A percentile compares a stretch with the other conserved stretches of the same genome.
These are phyloP conservation scores for Nylanderia fulva DNA, from an alignment of 1,140 invertebrate genomes.

Conservation along the genomic window DNA sequence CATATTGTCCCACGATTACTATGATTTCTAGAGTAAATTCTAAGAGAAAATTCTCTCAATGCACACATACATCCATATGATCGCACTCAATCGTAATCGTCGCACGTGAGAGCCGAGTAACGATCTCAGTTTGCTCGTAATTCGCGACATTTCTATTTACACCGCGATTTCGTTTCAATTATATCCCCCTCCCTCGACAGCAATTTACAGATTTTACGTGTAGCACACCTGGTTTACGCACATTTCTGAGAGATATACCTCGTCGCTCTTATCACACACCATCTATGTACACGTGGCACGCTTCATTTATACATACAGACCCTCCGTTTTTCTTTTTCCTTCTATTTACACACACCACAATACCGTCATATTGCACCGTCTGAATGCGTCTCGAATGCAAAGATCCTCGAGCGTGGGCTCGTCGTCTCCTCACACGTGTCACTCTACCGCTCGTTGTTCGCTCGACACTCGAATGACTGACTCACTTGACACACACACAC, in stretches of 20 bases:
- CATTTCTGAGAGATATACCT: conserved; percentile 60
- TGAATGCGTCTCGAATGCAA: conserved; percentile 5
- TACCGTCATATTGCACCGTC: conserved; percentile 66
- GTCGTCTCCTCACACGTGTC: not conserved
- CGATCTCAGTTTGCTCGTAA: conserved; percentile 43
- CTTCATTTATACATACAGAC: conserved; percentile 52
- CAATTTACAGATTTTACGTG: conserved; percentile 19
- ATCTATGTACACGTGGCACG: conserved; percentile 64
- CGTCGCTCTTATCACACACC: conserved; percentile 9
- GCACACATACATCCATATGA: no score
- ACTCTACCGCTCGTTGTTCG: not conserved
- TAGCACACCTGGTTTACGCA: not conserved
- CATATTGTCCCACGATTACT: no score
- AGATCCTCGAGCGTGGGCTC: not conserved
- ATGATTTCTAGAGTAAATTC: no score
- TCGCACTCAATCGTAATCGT: conserved; percentile 13
- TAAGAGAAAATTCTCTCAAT: no score
- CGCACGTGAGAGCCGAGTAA: conserved; percentile 41
- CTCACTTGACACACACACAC: not conserved
- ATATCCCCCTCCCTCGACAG: conserved; percentile 36
- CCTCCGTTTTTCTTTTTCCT: not conserved
- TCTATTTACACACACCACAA: conserved; percentile 65
- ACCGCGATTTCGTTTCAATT: conserved; percentile 68
- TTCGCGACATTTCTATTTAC: conserved; percentile 66
- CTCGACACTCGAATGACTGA: not conserved